Conservation (phyloP, 2,113 vertebrate species). For the Micronycteris hirsuta region DNA sequence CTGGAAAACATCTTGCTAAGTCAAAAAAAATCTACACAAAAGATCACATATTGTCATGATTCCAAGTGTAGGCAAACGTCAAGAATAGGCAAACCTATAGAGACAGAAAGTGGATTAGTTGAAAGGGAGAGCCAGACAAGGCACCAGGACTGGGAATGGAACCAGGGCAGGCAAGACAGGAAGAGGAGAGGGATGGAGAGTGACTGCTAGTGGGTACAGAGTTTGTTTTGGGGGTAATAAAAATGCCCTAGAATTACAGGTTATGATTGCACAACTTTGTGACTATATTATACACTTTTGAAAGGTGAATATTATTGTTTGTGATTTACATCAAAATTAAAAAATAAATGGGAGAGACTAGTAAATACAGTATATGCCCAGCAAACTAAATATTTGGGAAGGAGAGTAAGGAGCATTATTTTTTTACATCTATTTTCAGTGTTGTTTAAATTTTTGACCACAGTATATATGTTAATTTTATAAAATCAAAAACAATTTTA, state of each 20-base stretch:
- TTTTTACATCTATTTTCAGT: not conserved
- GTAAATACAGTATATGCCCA: not conserved
- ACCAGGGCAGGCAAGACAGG: not conserved
- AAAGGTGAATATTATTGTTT: not conserved
- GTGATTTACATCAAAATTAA: not conserved
- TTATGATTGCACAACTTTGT: not conserved
- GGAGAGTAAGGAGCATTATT: not conserved
- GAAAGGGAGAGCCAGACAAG: not conserved
- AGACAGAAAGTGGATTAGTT: not conserved
- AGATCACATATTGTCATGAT: not conserved
- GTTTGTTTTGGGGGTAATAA: not conserved
- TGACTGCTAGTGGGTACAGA: not conserved
- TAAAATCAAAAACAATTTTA: conserved; percentile 4
- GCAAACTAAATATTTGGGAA: not conserved
- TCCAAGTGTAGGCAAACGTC: not conserved
- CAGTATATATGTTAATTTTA: not conserved
- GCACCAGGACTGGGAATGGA: not conserved
- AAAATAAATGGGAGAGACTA: not conserved
- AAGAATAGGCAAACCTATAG: not conserved
- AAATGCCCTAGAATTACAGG: not conserved
- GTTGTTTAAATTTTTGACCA: conserved; percentile 1
- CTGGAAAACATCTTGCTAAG: not conserved
- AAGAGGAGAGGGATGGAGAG: not conserved
- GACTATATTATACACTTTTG: not conserved
- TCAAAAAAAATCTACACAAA: not conserved